Percentiles rank a stretch among this genome's conserved stretches.
Conservation (phyloP, 2,797 vertebrate genomes). For the Crypturellus tataupa region DNA sequence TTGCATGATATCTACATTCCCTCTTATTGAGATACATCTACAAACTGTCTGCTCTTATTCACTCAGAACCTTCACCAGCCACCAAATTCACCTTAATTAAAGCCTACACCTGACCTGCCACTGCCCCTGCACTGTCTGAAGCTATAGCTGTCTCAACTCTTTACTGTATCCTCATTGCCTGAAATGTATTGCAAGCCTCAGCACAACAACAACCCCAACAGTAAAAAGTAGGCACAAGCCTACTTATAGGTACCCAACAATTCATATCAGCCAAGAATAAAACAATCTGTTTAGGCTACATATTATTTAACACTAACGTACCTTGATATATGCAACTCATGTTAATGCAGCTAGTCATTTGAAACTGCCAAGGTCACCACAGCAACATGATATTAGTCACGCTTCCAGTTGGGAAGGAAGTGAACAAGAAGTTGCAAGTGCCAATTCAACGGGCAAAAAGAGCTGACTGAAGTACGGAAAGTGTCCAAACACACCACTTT, state of each 20-base stretch:
- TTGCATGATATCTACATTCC: background rate
- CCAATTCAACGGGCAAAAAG: background rate
- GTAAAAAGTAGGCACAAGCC: background rate
- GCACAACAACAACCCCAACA: background rate
- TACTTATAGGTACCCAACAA: background rate
- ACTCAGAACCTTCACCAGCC: constrained; percentile 13
- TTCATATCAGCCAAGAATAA: constrained; percentile 15
- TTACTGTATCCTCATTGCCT: background rate
- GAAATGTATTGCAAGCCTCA: background rate
- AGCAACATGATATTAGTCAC: constrained; percentile 53
- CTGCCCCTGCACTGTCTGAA: constrained; percentile 23
- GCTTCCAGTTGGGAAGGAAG: constrained; percentile 49
- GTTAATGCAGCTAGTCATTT: constrained; percentile 34
- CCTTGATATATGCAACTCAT: background rate
- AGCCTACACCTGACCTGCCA: constrained; percentile 4
- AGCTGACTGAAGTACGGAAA: background rate
- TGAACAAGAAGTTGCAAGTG: background rate
- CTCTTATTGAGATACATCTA: background rate
- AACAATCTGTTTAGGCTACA: background rate
- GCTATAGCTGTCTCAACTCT: background rate
- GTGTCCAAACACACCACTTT: background rate
- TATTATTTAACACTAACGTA: constrained; percentile 22
- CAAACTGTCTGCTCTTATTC: background rate
- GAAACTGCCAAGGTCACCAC: constrained; percentile 56
- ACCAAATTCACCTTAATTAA: constrained; percentile 45